phyloP scores from a whole-genome alignment of 2,797 vertebrate genomes.

The Tragelaphus oryx region DNA sequence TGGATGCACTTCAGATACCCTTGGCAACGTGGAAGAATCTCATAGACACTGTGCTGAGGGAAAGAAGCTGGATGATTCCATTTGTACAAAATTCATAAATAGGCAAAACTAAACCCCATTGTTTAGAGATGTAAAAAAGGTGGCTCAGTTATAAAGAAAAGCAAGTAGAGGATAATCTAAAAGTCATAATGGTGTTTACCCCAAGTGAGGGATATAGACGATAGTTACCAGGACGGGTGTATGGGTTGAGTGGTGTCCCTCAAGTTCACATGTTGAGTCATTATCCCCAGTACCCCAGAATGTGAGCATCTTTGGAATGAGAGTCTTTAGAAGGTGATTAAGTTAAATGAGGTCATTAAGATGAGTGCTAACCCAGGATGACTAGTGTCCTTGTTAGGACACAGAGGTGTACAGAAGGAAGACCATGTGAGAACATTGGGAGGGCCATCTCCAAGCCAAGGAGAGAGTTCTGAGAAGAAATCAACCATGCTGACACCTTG shows the following conservation, averaged over 20 bases:
- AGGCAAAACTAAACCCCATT: not conserved
- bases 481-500: not conserved
- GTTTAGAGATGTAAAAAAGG: not conserved
- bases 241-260: not conserved
- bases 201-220: not conserved
- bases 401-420: not conserved
- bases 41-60: not conserved
- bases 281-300: not conserved
- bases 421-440: not conserved
- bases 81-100: not conserved
- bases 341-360: not conserved
- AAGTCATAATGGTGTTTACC: not conserved
- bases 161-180: not conserved
- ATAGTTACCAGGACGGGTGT: not conserved
- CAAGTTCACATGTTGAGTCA: not conserved
- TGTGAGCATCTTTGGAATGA: not conserved
- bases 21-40: not conserved
- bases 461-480: not conserved
- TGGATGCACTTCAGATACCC: not conserved
- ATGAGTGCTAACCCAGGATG: not conserved
- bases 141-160: constrained; percentile 12
- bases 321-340: not conserved
- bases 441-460: not conserved
- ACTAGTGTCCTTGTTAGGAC: not conserved
- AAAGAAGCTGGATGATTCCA: not conserved